These are phyloP conservation scores for Ailurus styani DNA, from an alignment of 2,113 vertebrate genomes.

Conservation along the genomic window DNA sequence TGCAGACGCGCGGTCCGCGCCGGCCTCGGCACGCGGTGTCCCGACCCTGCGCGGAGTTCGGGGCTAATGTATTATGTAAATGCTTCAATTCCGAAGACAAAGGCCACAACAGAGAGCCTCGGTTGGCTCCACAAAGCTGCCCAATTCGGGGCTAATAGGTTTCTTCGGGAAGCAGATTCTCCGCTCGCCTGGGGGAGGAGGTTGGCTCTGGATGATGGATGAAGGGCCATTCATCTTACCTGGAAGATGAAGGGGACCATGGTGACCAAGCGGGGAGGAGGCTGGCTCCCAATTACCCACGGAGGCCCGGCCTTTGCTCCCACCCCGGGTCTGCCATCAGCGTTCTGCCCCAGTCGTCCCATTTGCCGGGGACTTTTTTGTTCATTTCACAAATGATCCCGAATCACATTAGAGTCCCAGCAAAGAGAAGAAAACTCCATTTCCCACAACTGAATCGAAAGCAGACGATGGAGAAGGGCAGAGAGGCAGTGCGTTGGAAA, in stretches of 20 bases:
- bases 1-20: not conserved
- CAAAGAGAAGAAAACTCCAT: not conserved
- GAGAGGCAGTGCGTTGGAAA: not conserved
- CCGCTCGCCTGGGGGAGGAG: not conserved
- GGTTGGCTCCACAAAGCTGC: slow-evolving; percentile 66
- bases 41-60: not conserved
- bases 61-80: slow-evolving; percentile 59
- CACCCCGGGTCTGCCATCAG: not conserved
- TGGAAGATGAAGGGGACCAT: slow-evolving; percentile 47
- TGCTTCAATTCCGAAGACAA: not conserved
- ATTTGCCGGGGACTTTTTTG: not conserved
- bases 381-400: not conserved
- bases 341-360: not conserved
- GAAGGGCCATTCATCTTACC: slow-evolving; percentile 66
- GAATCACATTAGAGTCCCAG: not conserved
- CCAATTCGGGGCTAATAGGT: slow-evolving; percentile 57
- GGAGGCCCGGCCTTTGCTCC: not conserved
- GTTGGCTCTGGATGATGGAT: slow-evolving; percentile 65
- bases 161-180: slow-evolving; percentile 50
- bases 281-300: not conserved
- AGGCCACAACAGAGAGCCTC: slow-evolving; percentile 67
- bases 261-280: not conserved
- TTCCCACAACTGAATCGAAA: not conserved
- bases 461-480: not conserved
- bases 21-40: not conserved